Evolutionary conservation across 2,888 invertebrate species (phyloP).

Genomic region (Geotrupes spiniger): DNA sequence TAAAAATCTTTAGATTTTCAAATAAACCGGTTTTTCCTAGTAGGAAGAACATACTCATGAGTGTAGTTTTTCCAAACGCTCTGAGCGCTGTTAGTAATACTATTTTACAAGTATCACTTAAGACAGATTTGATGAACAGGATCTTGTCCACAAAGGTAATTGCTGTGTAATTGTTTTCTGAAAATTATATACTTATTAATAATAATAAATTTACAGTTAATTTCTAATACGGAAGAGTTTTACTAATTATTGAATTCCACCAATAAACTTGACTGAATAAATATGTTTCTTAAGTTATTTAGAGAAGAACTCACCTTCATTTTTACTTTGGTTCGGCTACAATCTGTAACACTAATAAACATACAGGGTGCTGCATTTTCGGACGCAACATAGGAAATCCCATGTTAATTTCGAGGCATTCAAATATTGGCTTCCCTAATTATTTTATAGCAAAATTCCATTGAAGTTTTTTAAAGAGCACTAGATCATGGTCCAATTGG

Average conservation of each 20-base stretch:
- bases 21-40: conserved; percentile 23
- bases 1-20: conserved; percentile 23
- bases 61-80: conserved; percentile 24
- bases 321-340: conserved; percentile 14
- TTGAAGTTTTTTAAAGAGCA: too few species aligned
- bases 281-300: background rate
- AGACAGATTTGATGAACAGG: conserved; percentile 15
- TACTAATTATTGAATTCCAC: conserved; percentile 14
- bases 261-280: conserved; percentile 10
- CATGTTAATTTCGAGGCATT: too few species aligned
- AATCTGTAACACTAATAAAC: conserved; percentile 12
- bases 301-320: conserved; percentile 3
- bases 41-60: conserved; percentile 24
- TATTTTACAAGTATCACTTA: conserved; percentile 16
- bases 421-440: too few species aligned
- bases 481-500: too few species aligned
- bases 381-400: too few species aligned
- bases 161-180: conserved; percentile 18
- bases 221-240: conserved; percentile 12
- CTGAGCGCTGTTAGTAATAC: conserved; percentile 23
- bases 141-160: conserved; percentile 12
- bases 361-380: too few species aligned
- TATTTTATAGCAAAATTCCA: too few species aligned
- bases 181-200: conserved; percentile 22
- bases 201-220: conserved; percentile 12